Evolutionary conservation across 2,888 invertebrate genomes (phyloP).

Genomic region (Melanophora roralis): DNA sequence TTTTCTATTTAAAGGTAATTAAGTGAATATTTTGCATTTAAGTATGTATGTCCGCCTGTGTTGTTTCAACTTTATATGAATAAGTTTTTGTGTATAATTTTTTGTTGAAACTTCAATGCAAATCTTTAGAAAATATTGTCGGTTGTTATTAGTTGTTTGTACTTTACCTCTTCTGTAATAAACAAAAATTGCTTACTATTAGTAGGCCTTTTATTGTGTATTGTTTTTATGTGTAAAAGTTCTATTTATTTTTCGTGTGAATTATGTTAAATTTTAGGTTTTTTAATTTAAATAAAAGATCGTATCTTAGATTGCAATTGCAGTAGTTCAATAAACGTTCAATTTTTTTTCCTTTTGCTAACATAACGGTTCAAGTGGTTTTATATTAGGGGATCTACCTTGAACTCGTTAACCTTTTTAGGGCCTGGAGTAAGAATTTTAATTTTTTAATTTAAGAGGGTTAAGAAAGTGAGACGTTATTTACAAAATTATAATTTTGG

Average conservation of each 20-base stretch:
- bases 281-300: slow-evolving; percentile 35
- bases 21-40: slow-evolving; percentile 61
- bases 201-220: slow-evolving; percentile 49
- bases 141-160: slow-evolving; percentile 10
- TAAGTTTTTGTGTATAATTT: not conserved
- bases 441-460: too few relatives aligned
- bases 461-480: too few relatives aligned
- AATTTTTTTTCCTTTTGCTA: slow-evolving; percentile 15
- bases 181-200: slow-evolving; percentile 54
- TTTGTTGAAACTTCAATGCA: slow-evolving; percentile 14
- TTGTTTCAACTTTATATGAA: not conserved
- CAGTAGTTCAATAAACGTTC: slow-evolving; percentile 36
- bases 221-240: slow-evolving; percentile 57
- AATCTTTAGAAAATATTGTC: not conserved
- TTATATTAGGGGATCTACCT: not conserved
- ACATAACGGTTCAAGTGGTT: slow-evolving; percentile 24
- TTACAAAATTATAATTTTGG: too few relatives aligned
- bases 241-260: slow-evolving; percentile 61
- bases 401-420: too few relatives aligned
- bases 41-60: slow-evolving; percentile 24
- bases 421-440: too few relatives aligned
- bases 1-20: slow-evolving; percentile 60
- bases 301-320: slow-evolving; percentile 22
- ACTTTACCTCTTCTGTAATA: slow-evolving; percentile 25
- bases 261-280: slow-evolving; percentile 52